Base-by-base conservation (phyloP, 2,888 invertebrate species). In the Nycteola revayana region DNA sequence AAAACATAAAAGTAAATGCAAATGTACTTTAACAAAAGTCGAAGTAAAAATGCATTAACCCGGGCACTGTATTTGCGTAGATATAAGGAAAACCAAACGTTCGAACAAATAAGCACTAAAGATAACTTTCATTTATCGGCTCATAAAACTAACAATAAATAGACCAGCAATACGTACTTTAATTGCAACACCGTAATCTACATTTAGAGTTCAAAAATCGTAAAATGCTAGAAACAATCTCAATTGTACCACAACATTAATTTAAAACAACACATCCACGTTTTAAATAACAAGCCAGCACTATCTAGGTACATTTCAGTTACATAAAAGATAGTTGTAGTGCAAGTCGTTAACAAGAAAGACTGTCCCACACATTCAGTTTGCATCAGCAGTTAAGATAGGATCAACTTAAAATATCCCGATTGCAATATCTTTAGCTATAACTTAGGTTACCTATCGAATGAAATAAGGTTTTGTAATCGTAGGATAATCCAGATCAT, bases 341-440 rank as follows among this genome's bases (percentile, higher is more conserved):
- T 57, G 43, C 36, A 29, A 52, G 61, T 64, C 71, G 72, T 75
- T 75, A 75, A 75, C 76, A 71, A 74, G 75, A 74, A 75, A 71
- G 72, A 60, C 71, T 69, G 68, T 70, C 73, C 70, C 67, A 73
- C 75, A 74, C 73, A 69, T 60, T 71, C 60, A 57, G 65, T 63
- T 61, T 66, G 67, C 71, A 68, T 68, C 64, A 61, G 58, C 67
- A 66, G 70, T 76, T 74, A 60, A 75, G 73, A 74, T 72, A 75
- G 61, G 52, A 68, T 66, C 58, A 56, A 65, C 67, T 70, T 68
- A 69, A 75, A 74, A 70, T 67, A 66, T 62, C 48, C 60, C 58
- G 66, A 73, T 72, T 63, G 67, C 65, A 64, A 62, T 65, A 66
- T 65, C 66, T 48, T 34, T 25, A 25, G 44, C 60, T 54, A 61